Evolutionary conservation across 1,140 invertebrate genomes (phyloP), one percentile per base, ranked within the genome.

Genomic region (Hesperophylax magnus): DNA sequence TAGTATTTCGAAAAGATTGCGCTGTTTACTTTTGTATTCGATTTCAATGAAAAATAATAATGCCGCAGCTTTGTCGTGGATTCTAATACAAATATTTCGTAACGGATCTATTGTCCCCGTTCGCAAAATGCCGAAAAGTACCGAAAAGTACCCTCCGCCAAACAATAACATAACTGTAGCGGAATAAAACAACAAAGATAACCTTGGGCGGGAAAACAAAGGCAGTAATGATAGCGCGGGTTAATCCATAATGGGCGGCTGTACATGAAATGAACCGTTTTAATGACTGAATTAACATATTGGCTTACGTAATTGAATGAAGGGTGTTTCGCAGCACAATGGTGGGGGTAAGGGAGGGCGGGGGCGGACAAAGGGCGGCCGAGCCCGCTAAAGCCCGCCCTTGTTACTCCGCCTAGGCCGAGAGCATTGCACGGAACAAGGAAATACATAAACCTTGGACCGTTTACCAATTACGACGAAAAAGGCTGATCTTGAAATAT

Each of bases 271-370:
- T 72, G 69, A 72, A 72, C 18, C 69, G 69, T 22, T 56, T 72
- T 54, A 72, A 72, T 72, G 69, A 72, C 47, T 54, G 69, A 72
- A 72, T 72, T 72, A 72, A 72, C 69, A 72, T 72, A 72, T 72
- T 53, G 69, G 69, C 69, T 72, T 53, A 53, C 47, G 47, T 69
- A 69, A 69, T 72, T 72, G 69, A 53, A 72, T 72, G 69, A 56
- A 72, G 69, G 69, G 52, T 31, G 20, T 67, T 39, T 20, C 9
- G 20, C 20, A 53, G 65, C 52, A 53, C 69, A 72, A 53, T 53
- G 69, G 47, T 8, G 24, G 18, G 18, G 18, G 39, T 1, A 8
- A 11, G 9, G 11, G 39, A 7, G 9, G 69, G 69, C 47, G 4
- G 52, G 47, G 18, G 47, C 53, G 47, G 20, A 54, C 69, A 54